Conservation (phyloP, 2,888 invertebrate species). For the Drosophila kanekoi region DNA sequence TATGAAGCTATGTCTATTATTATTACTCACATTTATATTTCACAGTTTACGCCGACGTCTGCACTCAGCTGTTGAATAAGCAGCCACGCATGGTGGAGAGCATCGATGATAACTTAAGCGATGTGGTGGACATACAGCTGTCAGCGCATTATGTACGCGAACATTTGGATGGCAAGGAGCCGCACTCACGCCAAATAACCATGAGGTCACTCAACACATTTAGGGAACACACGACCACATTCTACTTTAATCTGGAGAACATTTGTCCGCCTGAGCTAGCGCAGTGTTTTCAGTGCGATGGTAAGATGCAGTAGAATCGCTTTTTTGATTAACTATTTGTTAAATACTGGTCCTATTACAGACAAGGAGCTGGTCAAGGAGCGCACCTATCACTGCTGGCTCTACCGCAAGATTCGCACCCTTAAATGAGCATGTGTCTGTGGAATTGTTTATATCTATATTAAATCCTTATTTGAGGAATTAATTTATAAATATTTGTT, state of each 20-base stretch:
- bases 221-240: constrained; percentile 77
- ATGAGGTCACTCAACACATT: constrained; percentile 81
- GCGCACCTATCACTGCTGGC: constrained; percentile 80
- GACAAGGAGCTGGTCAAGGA: constrained; percentile 80
- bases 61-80: constrained; percentile 78
- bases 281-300: constrained; percentile 75
- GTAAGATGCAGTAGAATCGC: constrained; percentile 49
- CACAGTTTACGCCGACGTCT: constrained; percentile 80
- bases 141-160: constrained; percentile 77
- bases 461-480: constrained; percentile 7
- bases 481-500: constrained; percentile 30
- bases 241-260: constrained; percentile 82
- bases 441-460: neutral
- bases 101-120: constrained; percentile 75
- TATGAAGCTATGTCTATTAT: neutral
- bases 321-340: neutral
- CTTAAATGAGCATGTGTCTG: constrained; percentile 38
- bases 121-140: constrained; percentile 82
- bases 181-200: constrained; percentile 80
- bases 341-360: constrained; percentile 7
- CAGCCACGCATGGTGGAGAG: constrained; percentile 62
- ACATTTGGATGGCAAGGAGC: constrained; percentile 82
- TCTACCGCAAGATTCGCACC: constrained; percentile 82
- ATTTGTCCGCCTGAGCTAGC: constrained; percentile 82
- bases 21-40: neutral